Evolutionary conservation across 2,113 vertebrate genomes (phyloP).

Genomic region (Lophura nycthemera): DNA sequence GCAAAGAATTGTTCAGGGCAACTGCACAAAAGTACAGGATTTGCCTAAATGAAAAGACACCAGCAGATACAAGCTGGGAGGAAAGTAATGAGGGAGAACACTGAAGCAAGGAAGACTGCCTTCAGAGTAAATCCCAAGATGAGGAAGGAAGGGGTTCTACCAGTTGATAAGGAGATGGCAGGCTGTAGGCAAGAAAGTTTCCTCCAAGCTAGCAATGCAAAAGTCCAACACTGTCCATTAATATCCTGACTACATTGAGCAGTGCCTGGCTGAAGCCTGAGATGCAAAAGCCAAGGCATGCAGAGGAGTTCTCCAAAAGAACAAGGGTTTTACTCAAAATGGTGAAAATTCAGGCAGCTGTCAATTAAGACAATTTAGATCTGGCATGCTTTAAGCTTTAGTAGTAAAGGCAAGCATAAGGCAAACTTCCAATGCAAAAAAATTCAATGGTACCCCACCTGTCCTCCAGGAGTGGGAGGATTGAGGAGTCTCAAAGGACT

Average conservation of each 20-base stretch:
- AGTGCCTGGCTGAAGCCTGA: not conserved
- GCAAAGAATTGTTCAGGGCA: not conserved
- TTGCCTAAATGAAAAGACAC: not conserved
- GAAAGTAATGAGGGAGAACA: not conserved
- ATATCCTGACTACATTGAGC: not conserved
- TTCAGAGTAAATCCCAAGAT: not conserved
- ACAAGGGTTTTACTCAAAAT: not conserved
- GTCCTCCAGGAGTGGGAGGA: not conserved
- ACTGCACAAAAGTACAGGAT: not conserved
- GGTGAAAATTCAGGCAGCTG: conserved; percentile 6
- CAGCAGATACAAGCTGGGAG: not conserved
- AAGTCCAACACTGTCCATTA: not conserved
- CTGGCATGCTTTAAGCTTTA: not conserved
- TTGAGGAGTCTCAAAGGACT: not conserved
- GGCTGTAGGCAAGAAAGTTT: not conserved
- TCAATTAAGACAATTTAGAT: not conserved
- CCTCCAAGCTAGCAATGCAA: not conserved
- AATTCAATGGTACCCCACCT: not conserved
- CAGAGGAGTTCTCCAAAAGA: not conserved
- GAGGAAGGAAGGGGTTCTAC: not conserved
- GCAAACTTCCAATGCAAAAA: not conserved
- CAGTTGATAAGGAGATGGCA: not conserved
- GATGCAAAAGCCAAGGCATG: not conserved
- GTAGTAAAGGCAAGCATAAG: conserved; percentile 16
- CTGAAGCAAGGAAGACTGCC: not conserved